Evolutionary conservation across 2,113 vertebrate genomes (phyloP), one percentile per base, ranked within the genome.

Genomic region (Dendropsophus ebraccatus): DNA sequence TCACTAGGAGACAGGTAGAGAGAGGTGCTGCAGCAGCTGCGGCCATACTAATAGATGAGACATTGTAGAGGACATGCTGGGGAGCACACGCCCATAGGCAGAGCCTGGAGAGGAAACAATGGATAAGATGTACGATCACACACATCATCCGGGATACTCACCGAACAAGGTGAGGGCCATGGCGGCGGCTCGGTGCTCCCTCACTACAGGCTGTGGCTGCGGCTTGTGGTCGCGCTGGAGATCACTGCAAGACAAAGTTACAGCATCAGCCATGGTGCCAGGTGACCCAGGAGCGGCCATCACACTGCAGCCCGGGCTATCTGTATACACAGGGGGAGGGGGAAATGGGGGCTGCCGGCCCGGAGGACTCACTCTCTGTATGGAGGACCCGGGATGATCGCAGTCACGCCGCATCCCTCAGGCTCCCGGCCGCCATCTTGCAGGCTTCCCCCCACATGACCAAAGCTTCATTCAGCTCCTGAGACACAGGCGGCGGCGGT

Each of bases 81-180:
- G 7, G 56, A n/a, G 89, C 91, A 90, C 92, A 93, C 93, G 92
- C 94, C 93, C 93, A 92, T 87, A 88, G 87, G 89, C 91, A 86
- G 86, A 88, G 90, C 89, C 86, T 41, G 28, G 76, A 89, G 83
- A 87, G 85, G 88, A 90, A 88, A 94, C 93, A 94, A 94, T 94
- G 90, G 92, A 88, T 88, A 73, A 87, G 28, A 6, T 56, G n/a
- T 77, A 70, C 11, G 16, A 41, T 41, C 41, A 41, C 41, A 41
- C 4, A 41, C 41, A 41, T 10, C 5, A 0, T 12, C 0, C 5
- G 0, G 1, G 5, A 50, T 37, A 95, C 95, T 95, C 89, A 96
- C 95, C 95, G 9, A 95, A 95, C 88, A 95, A 92, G 86, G 92
- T 94, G 88, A 95, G 92, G 88, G 95, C 94, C 95, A 96, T 95